A percentile compares a stretch with the other conserved stretches of the same genome.
phyloP scores from a whole-genome alignment of 2,888 invertebrate genomes.

The Hipparchia sbordonii region DNA sequence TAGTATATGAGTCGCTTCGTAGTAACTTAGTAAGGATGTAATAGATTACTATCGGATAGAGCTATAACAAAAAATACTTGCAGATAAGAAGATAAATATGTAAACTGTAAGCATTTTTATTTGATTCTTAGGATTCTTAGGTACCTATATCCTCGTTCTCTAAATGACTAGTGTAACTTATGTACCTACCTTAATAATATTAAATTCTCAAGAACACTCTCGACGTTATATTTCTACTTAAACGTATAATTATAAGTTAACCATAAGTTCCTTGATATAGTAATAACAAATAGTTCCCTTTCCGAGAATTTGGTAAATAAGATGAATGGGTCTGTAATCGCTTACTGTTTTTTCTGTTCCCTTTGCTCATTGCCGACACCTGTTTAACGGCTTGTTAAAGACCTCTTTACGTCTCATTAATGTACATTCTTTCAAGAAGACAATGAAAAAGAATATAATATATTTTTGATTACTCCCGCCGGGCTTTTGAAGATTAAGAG shows the following conservation, averaged over 20 bases:
- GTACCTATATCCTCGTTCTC: too few species aligned
- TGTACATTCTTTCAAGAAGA: constrained; percentile 27
- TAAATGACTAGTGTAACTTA: too few species aligned
- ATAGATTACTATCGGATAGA: too few species aligned
- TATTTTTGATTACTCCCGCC: constrained; percentile 25
- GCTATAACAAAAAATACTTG: too few species aligned
- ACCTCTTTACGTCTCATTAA: constrained; percentile 41
- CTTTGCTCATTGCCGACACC: constrained; percentile 42
- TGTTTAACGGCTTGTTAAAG: constrained; percentile 38
- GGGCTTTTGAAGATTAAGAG: constrained; percentile 13
- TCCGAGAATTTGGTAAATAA: constrained; percentile 28
- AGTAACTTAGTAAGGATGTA: too few species aligned
- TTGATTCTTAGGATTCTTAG: too few species aligned
- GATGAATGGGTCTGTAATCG: constrained; percentile 42
- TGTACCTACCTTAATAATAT: too few species aligned
- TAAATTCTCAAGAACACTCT: too few species aligned
- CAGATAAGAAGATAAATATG: too few species aligned
- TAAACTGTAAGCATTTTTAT: too few species aligned
- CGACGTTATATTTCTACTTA: too few species aligned
- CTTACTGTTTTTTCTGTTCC: constrained; percentile 39
- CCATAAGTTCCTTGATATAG: neutral
- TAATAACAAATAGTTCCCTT: constrained; percentile 2
- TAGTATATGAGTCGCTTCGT: too few species aligned
- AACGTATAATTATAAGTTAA: neutral
- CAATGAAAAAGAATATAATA: constrained; percentile 27